Base-by-base conservation (phyloP, 1,140 invertebrate genomes). In the Philopotamus ludificatus region DNA sequence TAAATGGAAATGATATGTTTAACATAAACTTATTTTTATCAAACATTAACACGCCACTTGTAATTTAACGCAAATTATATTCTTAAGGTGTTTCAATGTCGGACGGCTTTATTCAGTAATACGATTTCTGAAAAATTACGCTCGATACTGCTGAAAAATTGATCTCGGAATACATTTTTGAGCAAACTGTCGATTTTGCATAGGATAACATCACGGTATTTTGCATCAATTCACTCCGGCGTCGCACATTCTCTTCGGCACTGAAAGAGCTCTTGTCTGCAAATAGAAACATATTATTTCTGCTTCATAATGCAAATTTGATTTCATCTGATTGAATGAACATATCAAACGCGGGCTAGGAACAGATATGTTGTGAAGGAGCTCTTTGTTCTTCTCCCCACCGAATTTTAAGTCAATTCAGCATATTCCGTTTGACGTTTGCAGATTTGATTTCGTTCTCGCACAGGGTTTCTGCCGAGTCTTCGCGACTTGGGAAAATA, bases 231-330 rank as follows among this genome's bases (percentile, higher is more conserved):
- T 12, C 44, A 16, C 44, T 7, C 15, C 44, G 44, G 10, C 10
- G 34, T 8, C 44, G 44, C 10, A 47, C 18, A 47, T 47, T n/a
- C 18, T 47, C 10, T 16, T 7, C 44, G 44, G 8, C 44, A 8
- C 4, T 16, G 18, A 8, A 47, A 47, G 44, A 47, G 18, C 8
- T 15, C 18, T 47, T 16, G 18, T 20, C 44, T 47, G 4, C 44
- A 47, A 47, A 47, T 47, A 47, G 44, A 12, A 47, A 20, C 42
- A 55, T 65, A 65, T 65, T 58, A 65, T 65, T 65, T 65, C 63
- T 58, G 42, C 42, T 65, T 57, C 63, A 60, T 65, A 65, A 65
- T 65, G 54, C 55, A 65, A 65, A 65, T 65, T 65, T 65, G 63
- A 65, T 65, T 57, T 51, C 15, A 21, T 65, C 23, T 49, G 55